A percentile compares a stretch with the other conserved stretches of the same genome.
Conservation (phyloP, 37 sponge, comb jelly and placozoan genomes). For the Bolinopsis microptera region DNA sequence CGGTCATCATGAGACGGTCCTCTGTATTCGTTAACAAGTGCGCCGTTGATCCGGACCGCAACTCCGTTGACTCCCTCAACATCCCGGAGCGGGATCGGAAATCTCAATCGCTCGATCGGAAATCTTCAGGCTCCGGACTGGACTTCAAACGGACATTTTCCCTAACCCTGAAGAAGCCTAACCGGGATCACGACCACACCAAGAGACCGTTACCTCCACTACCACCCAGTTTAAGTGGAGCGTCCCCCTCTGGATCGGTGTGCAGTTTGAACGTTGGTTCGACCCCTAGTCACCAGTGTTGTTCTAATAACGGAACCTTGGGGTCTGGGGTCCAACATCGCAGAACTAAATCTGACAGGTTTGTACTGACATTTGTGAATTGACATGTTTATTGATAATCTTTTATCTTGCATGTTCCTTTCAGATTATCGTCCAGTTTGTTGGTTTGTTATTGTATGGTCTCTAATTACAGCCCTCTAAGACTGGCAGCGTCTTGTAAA, state of each 20-base stretch:
- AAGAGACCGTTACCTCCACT: neutral
- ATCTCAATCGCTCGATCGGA: slow-evolving; percentile 16
- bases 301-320: neutral
- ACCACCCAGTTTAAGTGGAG: neutral
- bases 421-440: no score
- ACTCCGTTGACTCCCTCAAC: neutral
- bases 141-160: slow-evolving; percentile 31
- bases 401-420: no score
- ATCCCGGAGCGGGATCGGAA: neutral
- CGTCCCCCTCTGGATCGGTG: neutral
- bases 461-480: no score
- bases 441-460: no score
- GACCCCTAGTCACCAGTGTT: neutral
- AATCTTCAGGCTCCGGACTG: neutral
- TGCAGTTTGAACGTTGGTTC: neutral
- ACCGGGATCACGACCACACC: neutral
- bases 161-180: neutral
- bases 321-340: neutral
- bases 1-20: neutral
- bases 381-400: no score
- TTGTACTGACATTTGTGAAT: no score
- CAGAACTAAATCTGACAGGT: neutral
- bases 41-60: neutral
- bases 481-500: no score
- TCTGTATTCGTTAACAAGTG: slow-evolving; percentile 21